Base-by-base conservation (phyloP, 2,888 invertebrate species). In the Deilephila porcellus region DNA sequence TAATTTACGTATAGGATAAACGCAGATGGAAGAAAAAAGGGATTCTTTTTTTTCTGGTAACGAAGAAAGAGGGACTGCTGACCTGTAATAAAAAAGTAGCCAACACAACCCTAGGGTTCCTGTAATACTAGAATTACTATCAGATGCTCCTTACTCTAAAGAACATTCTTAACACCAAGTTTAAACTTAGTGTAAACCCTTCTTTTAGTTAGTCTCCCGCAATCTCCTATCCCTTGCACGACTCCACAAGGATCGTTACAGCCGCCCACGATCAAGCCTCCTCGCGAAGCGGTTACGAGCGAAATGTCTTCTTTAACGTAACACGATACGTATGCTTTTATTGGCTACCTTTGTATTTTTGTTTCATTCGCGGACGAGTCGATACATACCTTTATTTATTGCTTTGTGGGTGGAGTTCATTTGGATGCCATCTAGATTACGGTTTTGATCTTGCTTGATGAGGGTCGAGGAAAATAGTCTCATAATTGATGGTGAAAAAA, bases 221-320 rank as follows among this genome's bases (percentile, higher is more conserved):
- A 6, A 17, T 53, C 53, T 63, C 76, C 74, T 74, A 20, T 79
- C 7, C 74, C 79, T 85, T 86, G 77, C 8, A 79, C 87, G 85
- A 79, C 25, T 77, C 73, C 74, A 67, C 70, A 78, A 78, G 83
- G 83, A 85, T 84, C 85, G 81, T 83, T 85, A 84, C 81, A 71
- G 75, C 80, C 91, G 87, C 92, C 91, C 88, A 91, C 90, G 80
- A 82, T 78, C 82, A 83, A 83, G 84, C 81, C 82, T 75, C 74
- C 76, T 76, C 74, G 77, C 77, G 25, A 74, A 75, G 75, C 79
- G 75, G 78, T 80, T 79, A 78, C 73, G 73, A 84, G 86, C 87
- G 79, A 89, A 92, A 93, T 91, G 92, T 93, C 92, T 93, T 90
- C 89, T 89, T 93, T 90, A 88, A 88, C 84, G 88, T 85, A 89